Evolutionary conservation across 2,797 vertebrate genomes (phyloP).

Genomic region (Acanthornis magna): DNA sequence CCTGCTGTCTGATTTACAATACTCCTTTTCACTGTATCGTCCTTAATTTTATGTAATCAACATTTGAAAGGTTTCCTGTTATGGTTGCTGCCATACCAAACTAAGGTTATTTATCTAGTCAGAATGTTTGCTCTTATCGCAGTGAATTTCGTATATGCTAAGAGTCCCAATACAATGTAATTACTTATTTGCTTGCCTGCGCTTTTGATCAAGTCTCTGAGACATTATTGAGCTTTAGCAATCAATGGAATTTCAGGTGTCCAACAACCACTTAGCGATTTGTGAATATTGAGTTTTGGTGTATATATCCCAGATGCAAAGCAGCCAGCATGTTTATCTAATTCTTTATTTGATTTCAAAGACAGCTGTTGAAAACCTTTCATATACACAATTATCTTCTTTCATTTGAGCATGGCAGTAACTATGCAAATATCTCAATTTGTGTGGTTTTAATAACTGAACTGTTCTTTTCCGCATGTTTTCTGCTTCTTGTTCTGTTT

Average conservation of each 20-base stretch:
- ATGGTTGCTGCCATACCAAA: not conserved
- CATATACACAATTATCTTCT: conserved; percentile 2
- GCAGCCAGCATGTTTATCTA: not conserved
- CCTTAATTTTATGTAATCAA: conserved; percentile 39
- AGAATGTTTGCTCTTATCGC: not conserved
- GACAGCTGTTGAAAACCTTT: not conserved
- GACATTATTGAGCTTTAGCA: not conserved
- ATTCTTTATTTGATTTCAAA: conserved; percentile 27
- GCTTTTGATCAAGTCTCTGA: conserved; percentile 14
- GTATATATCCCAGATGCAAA: not conserved
- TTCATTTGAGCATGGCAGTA: not conserved
- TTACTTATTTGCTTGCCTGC: not conserved
- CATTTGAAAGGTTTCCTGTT: conserved; percentile 36
- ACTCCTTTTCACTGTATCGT: conserved; percentile 24
- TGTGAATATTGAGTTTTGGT: not conserved
- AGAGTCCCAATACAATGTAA: not conserved
- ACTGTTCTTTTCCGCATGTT: not conserved
- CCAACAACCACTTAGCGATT: not conserved
- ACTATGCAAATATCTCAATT: not conserved
- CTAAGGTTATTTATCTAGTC: conserved; percentile 20
- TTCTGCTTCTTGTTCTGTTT: not conserved
- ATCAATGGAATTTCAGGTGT: conserved; percentile 20
- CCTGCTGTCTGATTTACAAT: conserved; percentile 49
- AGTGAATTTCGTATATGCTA: not conserved
- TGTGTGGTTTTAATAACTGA: conserved; percentile 19